phyloP scores from a whole-genome alignment of 2,888 invertebrate genomes.

The Leptopilina drosophilae region DNA sequence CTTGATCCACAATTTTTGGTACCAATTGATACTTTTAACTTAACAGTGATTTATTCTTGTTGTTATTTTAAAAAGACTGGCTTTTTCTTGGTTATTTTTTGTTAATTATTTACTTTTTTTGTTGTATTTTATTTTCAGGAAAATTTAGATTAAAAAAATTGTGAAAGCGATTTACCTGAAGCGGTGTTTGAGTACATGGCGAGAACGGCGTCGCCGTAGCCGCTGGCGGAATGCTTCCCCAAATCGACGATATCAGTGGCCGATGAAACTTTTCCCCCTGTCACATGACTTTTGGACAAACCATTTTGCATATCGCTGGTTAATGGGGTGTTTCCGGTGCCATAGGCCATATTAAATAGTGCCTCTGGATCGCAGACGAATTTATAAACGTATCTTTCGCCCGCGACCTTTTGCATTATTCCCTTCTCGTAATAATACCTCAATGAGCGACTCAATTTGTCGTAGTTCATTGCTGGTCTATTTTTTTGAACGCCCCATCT shows the following conservation, averaged over 20 bases:
- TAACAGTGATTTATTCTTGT: too few relatives aligned
- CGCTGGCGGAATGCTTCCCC: constrained; percentile 63
- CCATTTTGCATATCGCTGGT: constrained; percentile 63
- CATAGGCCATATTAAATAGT: constrained; percentile 89
- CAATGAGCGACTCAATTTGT: constrained; percentile 94
- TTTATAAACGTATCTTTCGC: constrained; percentile 97
- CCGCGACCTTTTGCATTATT: constrained; percentile 98
- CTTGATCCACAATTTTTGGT: too few relatives aligned
- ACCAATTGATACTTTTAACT: too few relatives aligned
- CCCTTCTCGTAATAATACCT: constrained; percentile 99
- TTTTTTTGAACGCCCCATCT: constrained; percentile 98
- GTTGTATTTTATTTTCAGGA: too few relatives aligned
- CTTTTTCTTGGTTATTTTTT: too few relatives aligned
- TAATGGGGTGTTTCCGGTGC: constrained; percentile 66
- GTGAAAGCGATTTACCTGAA: constrained; percentile 55
- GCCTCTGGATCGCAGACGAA: constrained; percentile 97
- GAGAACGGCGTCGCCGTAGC: constrained; percentile 71
- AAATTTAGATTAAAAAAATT: not conserved
- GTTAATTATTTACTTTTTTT: too few relatives aligned
- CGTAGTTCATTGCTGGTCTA: constrained; percentile 98
- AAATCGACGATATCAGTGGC: constrained; percentile 61
- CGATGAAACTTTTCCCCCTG: constrained; percentile 61
- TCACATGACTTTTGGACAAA: constrained; percentile 62
- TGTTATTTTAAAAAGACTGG: too few relatives aligned
- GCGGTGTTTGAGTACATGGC: constrained; percentile 72